These are phyloP conservation scores for Conus ventricosus DNA, from an alignment of 1,140 invertebrate genomes.

Conservation along the genomic window DNA sequence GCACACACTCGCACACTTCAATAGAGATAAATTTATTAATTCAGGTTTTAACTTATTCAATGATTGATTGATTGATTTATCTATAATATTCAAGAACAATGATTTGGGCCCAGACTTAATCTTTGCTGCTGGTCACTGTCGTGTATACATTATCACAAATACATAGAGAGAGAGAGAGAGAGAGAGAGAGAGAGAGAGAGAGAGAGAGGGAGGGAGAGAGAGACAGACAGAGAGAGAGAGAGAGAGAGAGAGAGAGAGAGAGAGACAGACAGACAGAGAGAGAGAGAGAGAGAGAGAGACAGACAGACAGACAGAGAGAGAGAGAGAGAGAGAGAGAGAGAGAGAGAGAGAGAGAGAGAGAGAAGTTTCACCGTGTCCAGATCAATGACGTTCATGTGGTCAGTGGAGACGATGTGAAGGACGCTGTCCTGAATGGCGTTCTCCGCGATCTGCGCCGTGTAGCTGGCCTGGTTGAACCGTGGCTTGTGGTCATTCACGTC, in stretches of 20 bases:
- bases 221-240: not conserved
- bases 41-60: too few species aligned
- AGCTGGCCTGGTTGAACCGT: conserved; percentile 84
- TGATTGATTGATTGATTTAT: too few species aligned
- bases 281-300: too few species aligned
- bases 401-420: not conserved
- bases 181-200: too few species aligned
- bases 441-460: conserved; percentile 91
- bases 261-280: too few species aligned
- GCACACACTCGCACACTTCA: not conserved
- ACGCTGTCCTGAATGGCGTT: conserved; percentile 75
- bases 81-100: too few species aligned
- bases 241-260: not conserved
- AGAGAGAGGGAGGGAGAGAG: too few species aligned
- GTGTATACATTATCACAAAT: not conserved
- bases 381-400: conserved; percentile 16
- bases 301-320: too few species aligned
- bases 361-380: conserved; percentile 3
- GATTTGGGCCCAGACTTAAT: too few species aligned
- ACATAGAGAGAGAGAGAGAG: too few species aligned
- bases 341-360: not conserved
- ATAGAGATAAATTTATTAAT: too few species aligned
- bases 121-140: too few species aligned
- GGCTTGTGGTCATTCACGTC: conserved; percentile 91
- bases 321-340: not conserved